These are phyloP conservation scores for Sylvilagus bachmani DNA, from an alignment of 2,113 vertebrate genomes.

Conservation along the genomic window DNA sequence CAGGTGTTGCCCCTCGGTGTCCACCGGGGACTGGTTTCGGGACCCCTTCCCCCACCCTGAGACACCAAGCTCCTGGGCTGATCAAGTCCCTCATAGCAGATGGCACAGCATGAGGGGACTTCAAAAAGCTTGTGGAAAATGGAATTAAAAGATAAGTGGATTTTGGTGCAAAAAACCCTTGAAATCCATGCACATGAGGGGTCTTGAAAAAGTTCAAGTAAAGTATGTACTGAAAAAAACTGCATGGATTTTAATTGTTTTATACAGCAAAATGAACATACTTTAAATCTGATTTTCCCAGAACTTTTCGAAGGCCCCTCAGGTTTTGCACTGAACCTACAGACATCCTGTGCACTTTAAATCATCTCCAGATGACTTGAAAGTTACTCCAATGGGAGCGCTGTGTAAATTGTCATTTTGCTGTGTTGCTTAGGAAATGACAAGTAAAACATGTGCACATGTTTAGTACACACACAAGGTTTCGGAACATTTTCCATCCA, in stretches of 20 bases:
- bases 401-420: not conserved
- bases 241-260: too few species aligned
- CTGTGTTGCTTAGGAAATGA: not conserved
- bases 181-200: too few species aligned
- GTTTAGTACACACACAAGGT: not conserved
- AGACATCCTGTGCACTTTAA: not conserved
- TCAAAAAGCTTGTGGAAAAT: too few species aligned
- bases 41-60: too few species aligned
- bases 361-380: not conserved
- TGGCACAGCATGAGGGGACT: not conserved
- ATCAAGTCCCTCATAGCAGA: not conserved
- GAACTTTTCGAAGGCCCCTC: too few species aligned
- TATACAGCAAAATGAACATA: too few species aligned
- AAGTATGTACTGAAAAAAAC: too few species aligned
- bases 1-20: not conserved
- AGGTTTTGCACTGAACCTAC: too few species aligned
- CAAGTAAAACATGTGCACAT: not conserved
- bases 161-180: too few species aligned
- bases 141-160: too few species aligned
- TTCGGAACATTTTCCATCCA: not conserved
- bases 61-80: not conserved
- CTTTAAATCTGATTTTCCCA: too few species aligned
- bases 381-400: not conserved
- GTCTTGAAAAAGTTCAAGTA: too few species aligned
- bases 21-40: rapidly evolving